Evolutionary conservation across 2,797 vertebrate genomes (phyloP).

Genomic region (Myripristis murdjan): DNA sequence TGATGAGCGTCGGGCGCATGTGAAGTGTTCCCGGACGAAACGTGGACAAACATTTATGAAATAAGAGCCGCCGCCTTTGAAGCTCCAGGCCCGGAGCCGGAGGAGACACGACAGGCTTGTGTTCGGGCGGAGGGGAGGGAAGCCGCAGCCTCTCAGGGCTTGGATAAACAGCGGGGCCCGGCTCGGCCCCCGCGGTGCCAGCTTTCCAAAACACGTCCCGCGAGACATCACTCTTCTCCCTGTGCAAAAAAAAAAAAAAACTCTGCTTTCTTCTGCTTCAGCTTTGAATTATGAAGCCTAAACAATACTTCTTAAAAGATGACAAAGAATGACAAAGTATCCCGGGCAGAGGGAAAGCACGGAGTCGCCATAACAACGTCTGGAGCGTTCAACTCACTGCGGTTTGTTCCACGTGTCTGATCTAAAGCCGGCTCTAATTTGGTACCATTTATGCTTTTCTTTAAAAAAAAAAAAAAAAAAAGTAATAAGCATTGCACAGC

Average conservation of each 20-base stretch:
- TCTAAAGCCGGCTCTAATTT: no score
- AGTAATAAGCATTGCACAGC: no score
- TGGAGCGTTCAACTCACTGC: not conserved
- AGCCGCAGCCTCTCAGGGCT: slow-evolving; percentile 63
- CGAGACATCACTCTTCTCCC: slow-evolving; percentile 53
- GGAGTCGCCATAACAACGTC: no score
- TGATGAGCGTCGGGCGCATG: not conserved
- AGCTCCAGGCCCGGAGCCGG: slow-evolving; percentile 8
- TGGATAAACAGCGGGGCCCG: slow-evolving; percentile 59
- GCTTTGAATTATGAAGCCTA: slow-evolving; percentile 19
- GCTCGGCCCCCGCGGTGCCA: slow-evolving; percentile 57
- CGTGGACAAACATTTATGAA: slow-evolving; percentile 39
- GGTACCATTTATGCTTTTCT: not conserved
- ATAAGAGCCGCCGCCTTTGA: slow-evolving; percentile 43
- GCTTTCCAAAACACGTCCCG: slow-evolving; percentile 72
- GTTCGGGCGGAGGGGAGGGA: slow-evolving; percentile 41
- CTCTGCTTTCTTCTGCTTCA: slow-evolving; percentile 19
- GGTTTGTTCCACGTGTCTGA: not conserved
- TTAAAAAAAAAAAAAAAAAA: not conserved
- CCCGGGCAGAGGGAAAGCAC: not conserved
- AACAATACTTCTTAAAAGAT: slow-evolving; percentile 32
- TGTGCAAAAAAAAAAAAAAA: slow-evolving; percentile 30
- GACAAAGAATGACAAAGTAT: not conserved
- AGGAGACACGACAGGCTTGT: slow-evolving; percentile 32
- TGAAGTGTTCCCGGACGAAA: slow-evolving; percentile 27